phyloP scores from a whole-genome alignment of 2,113 vertebrate species.

The Caracal caracal region DNA sequence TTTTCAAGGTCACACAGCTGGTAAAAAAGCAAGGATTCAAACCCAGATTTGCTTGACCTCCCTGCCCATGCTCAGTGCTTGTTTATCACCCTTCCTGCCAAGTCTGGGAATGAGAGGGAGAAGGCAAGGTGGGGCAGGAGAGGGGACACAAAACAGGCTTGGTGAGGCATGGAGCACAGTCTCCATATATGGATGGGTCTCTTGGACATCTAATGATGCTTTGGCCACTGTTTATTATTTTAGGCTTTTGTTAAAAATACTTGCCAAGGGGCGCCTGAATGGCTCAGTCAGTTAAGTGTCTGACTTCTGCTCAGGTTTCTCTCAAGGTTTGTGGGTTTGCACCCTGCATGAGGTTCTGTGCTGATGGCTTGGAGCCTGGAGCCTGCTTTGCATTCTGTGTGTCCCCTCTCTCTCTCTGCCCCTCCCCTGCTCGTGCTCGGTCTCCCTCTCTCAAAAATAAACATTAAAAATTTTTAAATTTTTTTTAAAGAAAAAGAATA shows the following conservation, averaged over 20 bases:
- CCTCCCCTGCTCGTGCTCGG: too few relatives aligned
- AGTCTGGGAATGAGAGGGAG: background rate
- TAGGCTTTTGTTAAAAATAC: background rate
- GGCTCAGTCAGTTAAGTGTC: too few relatives aligned
- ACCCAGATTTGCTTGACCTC: background rate
- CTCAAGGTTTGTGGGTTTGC: too few relatives aligned
- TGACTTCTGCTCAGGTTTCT: too few relatives aligned
- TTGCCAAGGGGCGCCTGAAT: background rate
- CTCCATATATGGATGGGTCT: background rate
- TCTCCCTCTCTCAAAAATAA: too few relatives aligned
- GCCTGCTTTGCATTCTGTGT: too few relatives aligned
- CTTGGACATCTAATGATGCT: fast-evolving
- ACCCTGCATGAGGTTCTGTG: too few relatives aligned
- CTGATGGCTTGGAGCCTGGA: too few relatives aligned
- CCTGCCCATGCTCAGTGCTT: background rate
- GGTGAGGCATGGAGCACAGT: background rate
- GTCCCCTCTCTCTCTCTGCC: too few relatives aligned
- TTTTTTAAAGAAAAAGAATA: background rate
- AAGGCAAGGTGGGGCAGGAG: background rate
- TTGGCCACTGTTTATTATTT: background rate
- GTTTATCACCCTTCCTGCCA: background rate
- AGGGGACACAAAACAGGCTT: background rate
- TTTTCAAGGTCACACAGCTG: background rate
- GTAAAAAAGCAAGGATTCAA: background rate
- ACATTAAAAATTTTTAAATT: too few relatives aligned